Evolutionary conservation across 2,113 vertebrate genomes (phyloP).

Genomic region (Epinephelus moara): DNA sequence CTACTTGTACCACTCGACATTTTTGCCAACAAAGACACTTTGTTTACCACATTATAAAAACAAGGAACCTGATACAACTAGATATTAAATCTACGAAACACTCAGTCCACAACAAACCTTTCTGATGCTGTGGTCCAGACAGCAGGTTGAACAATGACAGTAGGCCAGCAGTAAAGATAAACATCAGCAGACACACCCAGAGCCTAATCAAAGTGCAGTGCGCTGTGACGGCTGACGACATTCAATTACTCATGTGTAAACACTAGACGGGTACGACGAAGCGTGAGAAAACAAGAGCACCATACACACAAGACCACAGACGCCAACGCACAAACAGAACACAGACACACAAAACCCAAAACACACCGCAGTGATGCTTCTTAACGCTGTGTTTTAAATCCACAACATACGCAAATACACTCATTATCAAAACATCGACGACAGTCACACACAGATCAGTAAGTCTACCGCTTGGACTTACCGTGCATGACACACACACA

Average conservation of each 20-base stretch:
- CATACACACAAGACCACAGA: conserved; percentile 34
- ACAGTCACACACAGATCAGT: conserved; percentile 26
- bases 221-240: conserved; percentile 63
- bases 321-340: not conserved
- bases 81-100: not conserved
- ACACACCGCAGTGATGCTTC: conserved; percentile 24
- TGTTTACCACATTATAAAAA: conserved; percentile 2
- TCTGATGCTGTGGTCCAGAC: not conserved
- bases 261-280: conserved; percentile 37
- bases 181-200: conserved; percentile 65
- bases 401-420: conserved; percentile 10
- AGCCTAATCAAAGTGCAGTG: conserved; percentile 66
- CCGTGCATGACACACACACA: conserved; percentile 22
- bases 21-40: conserved; percentile 28
- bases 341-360: conserved; percentile 37
- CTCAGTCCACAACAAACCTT: not conserved
- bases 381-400: conserved; percentile 14
- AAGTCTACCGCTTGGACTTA: conserved; percentile 5
- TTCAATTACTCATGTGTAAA: conserved; percentile 75
- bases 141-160: conserved; percentile 30
- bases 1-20: not conserved
- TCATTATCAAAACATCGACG: conserved; percentile 26
- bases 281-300: conserved; percentile 64
- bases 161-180: conserved; percentile 57
- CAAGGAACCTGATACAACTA: not conserved